These are phyloP conservation scores for Frankliniella fusca DNA, from an alignment of 2,888 invertebrate species.

Conservation along the genomic window DNA sequence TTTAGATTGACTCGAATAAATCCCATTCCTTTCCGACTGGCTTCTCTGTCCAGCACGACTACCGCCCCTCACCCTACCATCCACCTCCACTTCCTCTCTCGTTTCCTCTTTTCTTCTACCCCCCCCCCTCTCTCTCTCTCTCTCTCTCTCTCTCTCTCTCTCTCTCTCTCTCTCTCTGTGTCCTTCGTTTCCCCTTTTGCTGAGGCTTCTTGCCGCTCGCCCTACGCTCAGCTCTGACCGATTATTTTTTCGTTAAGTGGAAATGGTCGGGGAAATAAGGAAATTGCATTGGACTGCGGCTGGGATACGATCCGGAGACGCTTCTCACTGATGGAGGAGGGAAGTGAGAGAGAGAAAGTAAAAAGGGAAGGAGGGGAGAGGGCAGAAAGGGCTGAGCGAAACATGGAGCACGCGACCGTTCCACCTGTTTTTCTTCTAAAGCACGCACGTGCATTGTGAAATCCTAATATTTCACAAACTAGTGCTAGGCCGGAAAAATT, in stretches of 20 bases:
- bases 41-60: neutral
- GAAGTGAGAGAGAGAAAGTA: conserved; percentile 28
- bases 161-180: neutral
- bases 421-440: too few species aligned
- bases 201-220: neutral
- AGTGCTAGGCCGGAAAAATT: too few species aligned
- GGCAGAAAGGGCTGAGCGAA: neutral
- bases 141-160: neutral
- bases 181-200: neutral
- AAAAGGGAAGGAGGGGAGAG: conserved; percentile 28
- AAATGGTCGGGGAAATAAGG: conserved; percentile 12
- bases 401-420: too few species aligned
- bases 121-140: neutral
- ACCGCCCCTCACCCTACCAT: neutral
- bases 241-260: conserved; percentile 16
- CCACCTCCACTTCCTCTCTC: neutral
- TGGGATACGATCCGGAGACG: neutral
- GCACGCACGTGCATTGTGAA: too few species aligned
- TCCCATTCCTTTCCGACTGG: conserved; percentile 9
- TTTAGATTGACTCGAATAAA: conserved; percentile 26
- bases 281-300: conserved; percentile 11
- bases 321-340: neutral
- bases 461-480: too few species aligned
- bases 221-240: neutral
- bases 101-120: neutral